Percentiles rank a stretch among this genome's conserved stretches.
These are phyloP conservation scores for Aeoliscus strigatus DNA, from an alignment of 2,797 vertebrate genomes.

Conservation along the genomic window DNA sequence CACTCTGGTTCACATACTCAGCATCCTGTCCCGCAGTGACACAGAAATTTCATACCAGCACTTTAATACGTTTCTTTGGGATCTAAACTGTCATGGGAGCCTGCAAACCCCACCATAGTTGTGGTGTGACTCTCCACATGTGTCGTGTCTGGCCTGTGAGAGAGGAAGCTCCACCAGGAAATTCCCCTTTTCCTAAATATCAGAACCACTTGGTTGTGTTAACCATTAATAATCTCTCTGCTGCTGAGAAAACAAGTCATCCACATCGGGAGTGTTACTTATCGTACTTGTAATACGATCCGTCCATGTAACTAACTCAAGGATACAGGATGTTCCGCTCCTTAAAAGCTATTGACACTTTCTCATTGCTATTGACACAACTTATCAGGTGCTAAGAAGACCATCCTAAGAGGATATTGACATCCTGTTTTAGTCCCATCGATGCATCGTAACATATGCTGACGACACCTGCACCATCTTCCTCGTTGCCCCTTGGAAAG, in stretches of 20 bases:
- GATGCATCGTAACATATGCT: conserved; percentile 61
- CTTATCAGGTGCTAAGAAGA: conserved; percentile 73
- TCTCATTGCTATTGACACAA: conserved; percentile 79
- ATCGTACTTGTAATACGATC: conserved; percentile 31
- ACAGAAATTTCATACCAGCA: conserved; percentile 43
- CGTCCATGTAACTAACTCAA: conserved; percentile 48
- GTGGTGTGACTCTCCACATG: conserved; percentile 68
- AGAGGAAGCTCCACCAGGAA: conserved; percentile 58
- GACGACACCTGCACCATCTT: conserved; percentile 26
- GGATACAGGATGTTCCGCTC: conserved; percentile 48
- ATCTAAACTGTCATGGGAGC: conserved; percentile 75
- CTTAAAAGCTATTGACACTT: conserved; percentile 72
- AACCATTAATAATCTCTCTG: conserved; percentile 15
- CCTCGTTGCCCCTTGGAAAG: conserved; percentile 9
- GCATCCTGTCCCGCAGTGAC: conserved; percentile 58
- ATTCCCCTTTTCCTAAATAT: conserved; percentile 33
- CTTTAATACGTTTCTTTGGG: conserved; percentile 62
- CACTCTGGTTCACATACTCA: conserved; percentile 65
- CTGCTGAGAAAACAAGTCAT: conserved; percentile 10
- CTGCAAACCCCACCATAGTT: conserved; percentile 72
- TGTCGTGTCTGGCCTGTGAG: conserved; percentile 62
- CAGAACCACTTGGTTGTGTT: conserved; percentile 13
- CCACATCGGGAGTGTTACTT: too few species aligned
- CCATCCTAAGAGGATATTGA: conserved; percentile 72
- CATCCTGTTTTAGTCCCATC: conserved; percentile 68